Conservation (phyloP, 2,888 invertebrate species). For the Morpho achilles region DNA sequence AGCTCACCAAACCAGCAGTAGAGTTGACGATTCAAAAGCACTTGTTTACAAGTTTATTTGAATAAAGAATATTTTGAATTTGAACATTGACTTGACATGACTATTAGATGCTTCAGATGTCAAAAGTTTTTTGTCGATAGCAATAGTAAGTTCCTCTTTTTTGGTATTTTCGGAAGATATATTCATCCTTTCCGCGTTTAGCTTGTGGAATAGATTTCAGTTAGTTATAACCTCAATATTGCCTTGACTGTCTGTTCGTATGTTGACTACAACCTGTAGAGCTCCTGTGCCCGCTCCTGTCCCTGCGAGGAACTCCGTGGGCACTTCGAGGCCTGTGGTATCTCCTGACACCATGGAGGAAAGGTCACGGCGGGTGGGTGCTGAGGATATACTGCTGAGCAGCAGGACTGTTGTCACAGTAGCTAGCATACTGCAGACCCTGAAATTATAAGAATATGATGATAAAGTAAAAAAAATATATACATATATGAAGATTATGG, state of each 20-base stretch:
- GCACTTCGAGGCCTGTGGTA: constrained; percentile 64
- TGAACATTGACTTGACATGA: too few species aligned
- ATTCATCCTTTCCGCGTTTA: too few species aligned
- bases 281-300: constrained; percentile 53
- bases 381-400: constrained; percentile 40
- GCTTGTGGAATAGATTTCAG: constrained; percentile 27
- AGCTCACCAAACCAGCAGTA: too few species aligned
- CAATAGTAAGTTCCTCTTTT: too few species aligned
- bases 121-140: too few species aligned
- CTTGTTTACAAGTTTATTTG: too few species aligned
- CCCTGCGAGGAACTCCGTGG: constrained; percentile 52
- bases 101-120: too few species aligned
- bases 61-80: too few species aligned
- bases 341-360: constrained; percentile 46
- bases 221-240: constrained; percentile 67
- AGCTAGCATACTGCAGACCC: constrained; percentile 42
- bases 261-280: constrained; percentile 63
- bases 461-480: neutral
- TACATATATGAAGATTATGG: too few species aligned
- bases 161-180: too few species aligned
- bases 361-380: constrained; percentile 45
- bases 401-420: constrained; percentile 36
- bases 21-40: too few species aligned
- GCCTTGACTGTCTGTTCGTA: constrained; percentile 64
- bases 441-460: constrained; percentile 34